Conservation (phyloP, 2,113 vertebrate species). For the Dunckerocampus dactyliophorus region DNA sequence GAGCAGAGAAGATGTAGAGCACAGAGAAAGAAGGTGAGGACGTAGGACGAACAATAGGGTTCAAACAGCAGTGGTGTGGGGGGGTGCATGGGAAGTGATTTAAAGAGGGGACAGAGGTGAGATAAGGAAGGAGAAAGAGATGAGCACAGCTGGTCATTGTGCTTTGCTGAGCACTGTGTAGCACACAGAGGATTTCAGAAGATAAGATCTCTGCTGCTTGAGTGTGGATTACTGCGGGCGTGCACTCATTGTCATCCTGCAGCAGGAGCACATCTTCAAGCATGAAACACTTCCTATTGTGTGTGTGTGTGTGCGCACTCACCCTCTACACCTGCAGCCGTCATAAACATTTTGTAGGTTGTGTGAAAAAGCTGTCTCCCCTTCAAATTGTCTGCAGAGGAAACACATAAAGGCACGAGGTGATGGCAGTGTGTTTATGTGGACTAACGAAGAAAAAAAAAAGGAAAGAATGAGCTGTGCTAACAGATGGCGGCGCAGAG, state of each 20-base stretch:
- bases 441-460: slow-evolving; percentile 28
- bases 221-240: slow-evolving; percentile 50
- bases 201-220: slow-evolving; percentile 52
- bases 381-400: slow-evolving; percentile 79
- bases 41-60: not conserved
- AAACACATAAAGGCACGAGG: slow-evolving; percentile 25
- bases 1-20: slow-evolving; percentile 23
- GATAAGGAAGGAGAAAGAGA: slow-evolving; percentile 36
- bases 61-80: slow-evolving; percentile 11
- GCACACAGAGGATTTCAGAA: slow-evolving; percentile 38
- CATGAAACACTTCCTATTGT: not conserved
- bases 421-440: slow-evolving; percentile 22
- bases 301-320: slow-evolving; percentile 47
- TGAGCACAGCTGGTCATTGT: slow-evolving; percentile 9
- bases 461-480: slow-evolving; percentile 48
- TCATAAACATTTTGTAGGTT: slow-evolving; percentile 95
- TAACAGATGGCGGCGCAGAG: slow-evolving; percentile 53
- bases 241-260: slow-evolving; percentile 26
- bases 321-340: slow-evolving; percentile 86
- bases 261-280: not conserved
- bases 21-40: slow-evolving; percentile 7
- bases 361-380: slow-evolving; percentile 87
- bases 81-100: slow-evolving; percentile 39
- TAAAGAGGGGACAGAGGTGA: slow-evolving; percentile 26
- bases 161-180: slow-evolving; percentile 35